Evolutionary conservation across 53 echinoderm and acorn worm genomes (phyloP), one percentile per base, ranked within the genome.

Genomic region (Antedon mediterranea): DNA sequence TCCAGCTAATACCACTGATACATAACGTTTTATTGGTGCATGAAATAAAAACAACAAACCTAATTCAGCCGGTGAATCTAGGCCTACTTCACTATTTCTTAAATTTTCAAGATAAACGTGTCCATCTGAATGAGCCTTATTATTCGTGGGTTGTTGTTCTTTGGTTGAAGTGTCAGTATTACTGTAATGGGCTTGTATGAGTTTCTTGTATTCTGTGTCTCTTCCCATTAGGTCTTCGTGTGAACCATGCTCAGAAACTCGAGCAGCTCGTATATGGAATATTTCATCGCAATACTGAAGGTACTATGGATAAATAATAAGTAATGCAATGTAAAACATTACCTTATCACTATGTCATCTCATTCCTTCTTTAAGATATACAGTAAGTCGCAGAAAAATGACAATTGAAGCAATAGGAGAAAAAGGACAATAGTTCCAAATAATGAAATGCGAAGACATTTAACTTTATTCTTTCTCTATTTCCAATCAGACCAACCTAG

Each of bases 211-310:
- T 72, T 91, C 91, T 0, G 77, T 32, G 77, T 84, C 81, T 37
- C 28, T 77, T 23, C 70, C 75, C 91, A 91, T 91, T 79, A 91
- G 79, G 29, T 85, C 78, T 28, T 43, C 71, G 80, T 91, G 91
- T 0, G 85, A 44, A 0, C 88, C 91, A 71, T 91, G 75, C n/a
- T 79, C 91, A 3, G 70, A 77, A 43, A 91, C 79, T 26, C 79
- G 85, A 29, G 91, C 91, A 0, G 80, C 80, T 74, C 85, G 85
- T 85, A 91, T 80, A 31, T 88, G 85, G 41, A 85, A 43, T 20
- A 91, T 78, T 32, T 85, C 81, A 71, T 91, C 85, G 44, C 91
- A 91, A 15, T 87, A 74, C 34, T 76, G 75, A 27, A 87, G 34
- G 33, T 71, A 87, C 87, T 57, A 57, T 6, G 6, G 11, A 37